Base-by-base conservation (phyloP, 1,140 invertebrate genomes). In the Ganaspis sp. region DNA sequence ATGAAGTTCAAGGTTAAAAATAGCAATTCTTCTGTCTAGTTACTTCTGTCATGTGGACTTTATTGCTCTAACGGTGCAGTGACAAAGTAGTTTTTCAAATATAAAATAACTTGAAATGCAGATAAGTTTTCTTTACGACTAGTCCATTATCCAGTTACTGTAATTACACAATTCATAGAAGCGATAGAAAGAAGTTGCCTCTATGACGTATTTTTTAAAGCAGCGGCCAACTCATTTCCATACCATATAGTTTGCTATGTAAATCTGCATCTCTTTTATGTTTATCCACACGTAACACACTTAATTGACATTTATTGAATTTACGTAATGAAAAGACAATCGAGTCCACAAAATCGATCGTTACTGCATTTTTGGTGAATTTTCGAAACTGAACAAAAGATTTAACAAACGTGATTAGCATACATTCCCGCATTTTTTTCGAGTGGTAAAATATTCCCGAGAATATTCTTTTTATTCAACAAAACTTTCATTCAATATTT, bases 91-190 rank as follows among this genome's bases (percentile, higher is more conserved):
- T 58, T 26, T 58, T 26, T 23, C 1, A 15, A 9, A 6, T 58
- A n/a, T n/a, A 29, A 72, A 73, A 78, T 74, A 69, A 70, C 42
- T 81, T 45, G 45, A 75, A 23, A 74, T 73, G 19, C 58, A 86
- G 85, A 79, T 70, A 72, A 80, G 75, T 69, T 88, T 87, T 71
- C 71, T 75, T 1, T 82, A 85, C 9, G 83, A 87, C 26, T 75
- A 78, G 40, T 73, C 77, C 9, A 29, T 64, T 64, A 64, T 64
- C 21, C 54, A 64, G 9, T 64, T 64, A 64, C 23, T 64, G 54
- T 6, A 64, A 64, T 29, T 64, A 29, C 11, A 26, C 21, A 64
- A 64, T 64, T 64, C 54, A 64, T 0, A 29, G 54, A 29, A 64
- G 23, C 3, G 42, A 45, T 45, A 45, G 15, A 45, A 45, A 58